Percentiles rank a stretch among this genome's conserved stretches.
Evolutionary conservation across 2,888 invertebrate genomes (phyloP).

Genomic region (Dolichomitus sp.): DNA sequence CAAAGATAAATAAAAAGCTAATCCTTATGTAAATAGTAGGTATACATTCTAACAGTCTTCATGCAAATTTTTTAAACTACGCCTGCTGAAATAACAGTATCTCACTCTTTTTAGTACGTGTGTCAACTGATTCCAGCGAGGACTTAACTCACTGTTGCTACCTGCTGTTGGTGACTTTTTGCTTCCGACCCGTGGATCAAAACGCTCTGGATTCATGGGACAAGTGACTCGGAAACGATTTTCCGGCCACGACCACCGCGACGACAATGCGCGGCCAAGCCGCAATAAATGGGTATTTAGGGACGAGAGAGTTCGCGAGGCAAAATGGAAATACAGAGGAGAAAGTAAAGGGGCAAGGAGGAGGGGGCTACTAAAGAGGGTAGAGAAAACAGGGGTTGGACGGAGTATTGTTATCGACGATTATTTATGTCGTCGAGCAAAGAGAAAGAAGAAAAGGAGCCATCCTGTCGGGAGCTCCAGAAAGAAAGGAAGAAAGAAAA

Average conservation of each 20-base stretch:
- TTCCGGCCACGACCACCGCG: slow-evolving; percentile 54
- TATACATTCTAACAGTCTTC: slow-evolving; percentile 76
- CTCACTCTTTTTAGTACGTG: neutral
- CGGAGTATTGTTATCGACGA: slow-evolving; percentile 65
- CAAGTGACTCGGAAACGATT: slow-evolving; percentile 62
- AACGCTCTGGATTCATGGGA: slow-evolving; percentile 45
- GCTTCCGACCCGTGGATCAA: slow-evolving; percentile 24
- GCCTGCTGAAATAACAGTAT: neutral
- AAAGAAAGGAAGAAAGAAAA: slow-evolving; percentile 21
- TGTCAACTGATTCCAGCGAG: slow-evolving; percentile 7
- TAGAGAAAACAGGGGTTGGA: slow-evolving; percentile 59
- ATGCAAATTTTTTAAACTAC: slow-evolving; percentile 75
- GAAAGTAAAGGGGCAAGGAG: slow-evolving; percentile 66
- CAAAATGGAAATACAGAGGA: slow-evolving; percentile 63
- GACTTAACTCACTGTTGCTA: slow-evolving; percentile 19
- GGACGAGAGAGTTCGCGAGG: slow-evolving; percentile 62
- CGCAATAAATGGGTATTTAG: slow-evolving; percentile 61
- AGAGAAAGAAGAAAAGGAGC: slow-evolving; percentile 60
- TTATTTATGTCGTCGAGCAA: slow-evolving; percentile 68
- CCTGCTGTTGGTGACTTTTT: slow-evolving; percentile 18
- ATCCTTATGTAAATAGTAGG: neutral
- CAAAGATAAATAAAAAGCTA: slow-evolving; percentile 10
- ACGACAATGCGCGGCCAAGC: slow-evolving; percentile 55
- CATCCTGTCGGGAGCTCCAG: slow-evolving; percentile 10
- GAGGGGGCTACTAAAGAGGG: slow-evolving; percentile 57